Evolutionary conservation across 1,140 invertebrate species (phyloP).

Genomic region (Samia ricini): DNA sequence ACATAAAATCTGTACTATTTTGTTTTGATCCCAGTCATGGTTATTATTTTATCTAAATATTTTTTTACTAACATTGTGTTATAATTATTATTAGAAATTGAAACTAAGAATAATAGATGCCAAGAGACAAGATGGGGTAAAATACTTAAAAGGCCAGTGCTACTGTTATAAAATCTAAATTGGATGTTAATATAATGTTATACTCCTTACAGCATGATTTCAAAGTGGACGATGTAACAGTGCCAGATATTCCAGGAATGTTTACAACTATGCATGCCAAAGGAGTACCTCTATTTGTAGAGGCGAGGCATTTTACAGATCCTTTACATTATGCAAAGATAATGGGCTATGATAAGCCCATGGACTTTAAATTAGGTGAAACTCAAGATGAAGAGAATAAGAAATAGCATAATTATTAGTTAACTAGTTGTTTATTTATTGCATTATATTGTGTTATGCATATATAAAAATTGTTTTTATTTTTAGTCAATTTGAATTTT

Average conservation of each 20-base stretch:
- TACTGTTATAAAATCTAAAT: neutral
- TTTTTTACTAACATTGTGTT: too few relatives aligned
- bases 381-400: constrained; percentile 37
- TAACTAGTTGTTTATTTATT: constrained; percentile 7
- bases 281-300: constrained; percentile 86
- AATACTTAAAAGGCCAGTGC: neutral
- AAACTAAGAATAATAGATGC: too few relatives aligned
- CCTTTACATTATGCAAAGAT: constrained; percentile 87
- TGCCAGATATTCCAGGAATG: constrained; percentile 88
- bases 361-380: constrained; percentile 85
- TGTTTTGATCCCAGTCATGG: too few relatives aligned
- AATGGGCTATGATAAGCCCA: constrained; percentile 94
- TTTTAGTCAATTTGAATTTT: neutral
- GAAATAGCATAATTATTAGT: constrained; percentile 32
- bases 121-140: too few relatives aligned
- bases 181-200: neutral
- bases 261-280: constrained; percentile 88
- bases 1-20: too few relatives aligned
- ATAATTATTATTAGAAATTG: too few relatives aligned
- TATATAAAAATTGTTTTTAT: constrained; percentile 3
- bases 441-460: constrained; percentile 1
- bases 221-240: constrained; percentile 84
- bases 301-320: constrained; percentile 83
- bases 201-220: constrained; percentile 83
- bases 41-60: too few relatives aligned